These are phyloP conservation scores for Acrocyrtus sp. DNA, from an alignment of 2,888 invertebrate species.

Conservation along the genomic window DNA sequence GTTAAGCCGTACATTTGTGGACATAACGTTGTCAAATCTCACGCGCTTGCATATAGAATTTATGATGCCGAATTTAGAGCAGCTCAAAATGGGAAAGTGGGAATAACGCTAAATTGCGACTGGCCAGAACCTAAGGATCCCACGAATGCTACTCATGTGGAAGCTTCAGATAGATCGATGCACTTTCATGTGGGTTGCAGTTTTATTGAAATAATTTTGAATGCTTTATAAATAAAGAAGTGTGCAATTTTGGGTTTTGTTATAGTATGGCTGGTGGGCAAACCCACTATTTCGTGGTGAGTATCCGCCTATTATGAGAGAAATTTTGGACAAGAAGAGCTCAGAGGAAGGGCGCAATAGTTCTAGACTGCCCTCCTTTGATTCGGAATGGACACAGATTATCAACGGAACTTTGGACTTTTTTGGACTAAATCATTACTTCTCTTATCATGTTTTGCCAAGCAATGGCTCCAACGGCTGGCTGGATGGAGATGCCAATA, in stretches of 20 bases:
- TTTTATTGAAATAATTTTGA: too few relatives aligned
- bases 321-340: conserved; percentile 55
- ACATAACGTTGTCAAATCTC: conserved; percentile 62
- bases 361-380: conserved; percentile 61
- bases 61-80: conserved; percentile 62
- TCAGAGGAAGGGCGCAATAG: conserved; percentile 52
- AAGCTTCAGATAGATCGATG: conserved; percentile 48
- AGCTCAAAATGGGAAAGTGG: conserved; percentile 40
- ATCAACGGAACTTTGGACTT: conserved; percentile 66
- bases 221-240: neutral
- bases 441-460: conserved; percentile 59
- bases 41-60: conserved; percentile 65
- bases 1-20: conserved; percentile 60
- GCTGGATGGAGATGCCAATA: conserved; percentile 52
- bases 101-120: conserved; percentile 41
- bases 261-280: conserved; percentile 59
- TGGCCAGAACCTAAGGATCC: conserved; percentile 44
- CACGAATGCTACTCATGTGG: conserved; percentile 40
- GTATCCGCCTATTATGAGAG: conserved; percentile 61
- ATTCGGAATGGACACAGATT: conserved; percentile 37
- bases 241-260: neutral
- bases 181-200: conserved; percentile 50
- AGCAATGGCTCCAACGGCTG: conserved; percentile 15
- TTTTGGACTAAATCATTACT: conserved; percentile 68
- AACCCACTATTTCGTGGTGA: conserved; percentile 58